Conservation (phyloP, 1,140 invertebrate genomes). For the Euura lappo region DNA sequence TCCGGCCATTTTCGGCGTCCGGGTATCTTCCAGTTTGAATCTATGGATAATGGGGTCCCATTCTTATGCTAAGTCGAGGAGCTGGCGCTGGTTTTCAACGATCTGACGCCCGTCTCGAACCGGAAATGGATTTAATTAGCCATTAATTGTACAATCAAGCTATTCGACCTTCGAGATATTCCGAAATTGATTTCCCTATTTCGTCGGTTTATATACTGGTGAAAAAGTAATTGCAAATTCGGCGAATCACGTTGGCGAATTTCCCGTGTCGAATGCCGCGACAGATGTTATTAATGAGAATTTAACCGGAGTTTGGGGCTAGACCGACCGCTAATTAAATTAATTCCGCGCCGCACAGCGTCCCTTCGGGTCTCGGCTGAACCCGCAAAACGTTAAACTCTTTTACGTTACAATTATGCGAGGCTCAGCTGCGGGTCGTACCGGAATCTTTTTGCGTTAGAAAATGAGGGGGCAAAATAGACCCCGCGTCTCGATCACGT, state of each 20-base stretch:
- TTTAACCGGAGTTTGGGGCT: conserved; percentile 4
- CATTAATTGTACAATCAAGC: no score
- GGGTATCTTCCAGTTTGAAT: conserved; percentile 2
- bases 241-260: no score
- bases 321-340: conserved; percentile 3
- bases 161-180: no score
- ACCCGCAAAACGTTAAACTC: neutral
- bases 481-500: no score
- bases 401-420: neutral
- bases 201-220: no score
- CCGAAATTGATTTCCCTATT: no score
- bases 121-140: no score
- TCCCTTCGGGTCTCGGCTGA: neutral
- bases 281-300: conserved; percentile 7
- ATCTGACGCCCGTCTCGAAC: neutral
- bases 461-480: conserved; percentile 14
- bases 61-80: neutral
- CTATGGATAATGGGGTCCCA: conserved; percentile 6
- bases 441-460: no score
- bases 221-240: no score
- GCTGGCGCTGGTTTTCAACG: neutral
- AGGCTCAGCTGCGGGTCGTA: neutral
- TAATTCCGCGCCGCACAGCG: neutral
- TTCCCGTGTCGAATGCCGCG: neutral
- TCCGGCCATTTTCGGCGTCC: neutral